A percentile compares a stretch with the other conserved stretches of the same genome.
phyloP scores from a whole-genome alignment of 2,113 vertebrate species.

The pig (Sus scrofa) region T2T-Sscrofa CM000824.6:178019001-178019500 shows the following conservation, averaged over 20 bases:
- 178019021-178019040: slow-evolving; percentile 18
- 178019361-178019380: too few species aligned
- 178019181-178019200: background rate
- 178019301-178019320: too few species aligned
- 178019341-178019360: too few species aligned
- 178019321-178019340: too few species aligned
- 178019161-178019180: background rate
- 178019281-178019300: too few species aligned
- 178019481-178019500: background rate
- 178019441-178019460: background rate
- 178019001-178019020: background rate
- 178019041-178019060: background rate
- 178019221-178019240: background rate
- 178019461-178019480: background rate
- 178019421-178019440: background rate
- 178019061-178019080: background rate
- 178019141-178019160: background rate
- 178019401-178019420: background rate
- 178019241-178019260: slow-evolving; percentile 10
- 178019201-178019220: background rate
- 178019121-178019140: background rate
- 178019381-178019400: background rate
- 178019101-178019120: background rate
- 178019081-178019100: slow-evolving; percentile 15
- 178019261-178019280: too few species aligned